Evolutionary conservation across 2,797 vertebrate species (phyloP), one percentile per base, ranked within the genome.

Genomic region (Remorina albescens): DNA sequence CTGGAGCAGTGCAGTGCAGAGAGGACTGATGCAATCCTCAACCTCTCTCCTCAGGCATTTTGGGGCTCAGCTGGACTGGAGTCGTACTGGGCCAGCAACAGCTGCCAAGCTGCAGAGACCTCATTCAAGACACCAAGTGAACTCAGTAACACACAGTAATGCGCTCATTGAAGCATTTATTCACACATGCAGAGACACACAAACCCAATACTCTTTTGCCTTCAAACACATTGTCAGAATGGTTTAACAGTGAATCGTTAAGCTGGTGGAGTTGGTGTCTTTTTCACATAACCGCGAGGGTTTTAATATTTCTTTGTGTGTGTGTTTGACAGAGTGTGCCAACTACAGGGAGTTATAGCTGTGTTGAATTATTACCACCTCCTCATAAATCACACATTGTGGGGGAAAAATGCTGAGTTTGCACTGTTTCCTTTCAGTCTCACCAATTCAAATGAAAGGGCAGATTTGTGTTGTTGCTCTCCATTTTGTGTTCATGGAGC

Each of bases 21-120:
- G 75, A 46, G 26, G 76, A 77, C 90, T 94, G 93, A 93, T 74
- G 90, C 86, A 93, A 93, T 83, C 80, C 77, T 64, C 66, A 36
- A 19, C 54, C 78, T 67, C 78, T 69, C 83, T 71, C 71, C 46
- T 13, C 65, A 76, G 67, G 82, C 79, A 63, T 71, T 69, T 65
- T 28, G 61, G 71, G 75, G 54, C 68, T 81, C 75, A 82, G 82
- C 79, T 85, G 79, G 56, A 80, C 42, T 8, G 19, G 25, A 65
- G 67, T 70, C 9, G 12, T 21, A 53, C 61, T 50, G 82, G 49
- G 69, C 79, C 75, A 76, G 67, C 28, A 56, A 60, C 84, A 74
- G 76, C 80, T 77, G 78, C 76, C 76, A 79, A 60, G 50, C 79
- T 59, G 79, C 76, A 67, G 54, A 36, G 42, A 58, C 46, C 69